Evolutionary conservation across 2,797 vertebrate species (phyloP), one percentile per base, ranked within the genome.

Genomic region (Ptychobarbus kaznakovi): DNA sequence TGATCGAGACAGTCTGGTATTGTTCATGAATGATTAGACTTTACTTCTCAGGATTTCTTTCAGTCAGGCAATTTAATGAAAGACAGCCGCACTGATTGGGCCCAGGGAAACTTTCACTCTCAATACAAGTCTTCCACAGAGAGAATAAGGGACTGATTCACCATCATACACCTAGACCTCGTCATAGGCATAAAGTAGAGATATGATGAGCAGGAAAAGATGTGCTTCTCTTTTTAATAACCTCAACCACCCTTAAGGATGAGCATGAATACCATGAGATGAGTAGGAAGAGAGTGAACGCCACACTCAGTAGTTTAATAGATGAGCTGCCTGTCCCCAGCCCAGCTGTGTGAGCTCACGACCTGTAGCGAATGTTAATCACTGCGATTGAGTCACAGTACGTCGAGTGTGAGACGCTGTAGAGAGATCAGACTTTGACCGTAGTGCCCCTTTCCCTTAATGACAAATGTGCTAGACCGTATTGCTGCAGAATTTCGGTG

Each of bases 351-450:
- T 65, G 74, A 80, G 86, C 70, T 68, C 70, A 76, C 56, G 68
- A 85, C 84, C 84, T 80, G 84, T 72, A 42, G 86, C 35, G 85
- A 74, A 84, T 84, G 65, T 80, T 73, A 83, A 84, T 88, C 72
- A 49, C 81, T 58, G 78, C 56, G 22, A 63, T 65, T 78, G 69
- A 83, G 72, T 80, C 84, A 65, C 68, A 69, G 49, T 83, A 32
- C 44, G 46, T 11, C 1, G 42, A 53, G 28, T 74, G 46, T 35
- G 44, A 56, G 46, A 66, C 10, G n/a, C 53, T 82, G 18, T 42
- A 10, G 40, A 22, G 53, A 70, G 70, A 84, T 61, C 40, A 46
- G 44, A 65, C 66, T 73, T 44, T 74, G 42, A 80, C 68, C 68
- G 20, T 20, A 51, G 65, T 7, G 15, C 53, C 49, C n/a, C 78